Conservation (phyloP, 2,797 vertebrate genomes). For the Rhinoraja longicauda region DNA sequence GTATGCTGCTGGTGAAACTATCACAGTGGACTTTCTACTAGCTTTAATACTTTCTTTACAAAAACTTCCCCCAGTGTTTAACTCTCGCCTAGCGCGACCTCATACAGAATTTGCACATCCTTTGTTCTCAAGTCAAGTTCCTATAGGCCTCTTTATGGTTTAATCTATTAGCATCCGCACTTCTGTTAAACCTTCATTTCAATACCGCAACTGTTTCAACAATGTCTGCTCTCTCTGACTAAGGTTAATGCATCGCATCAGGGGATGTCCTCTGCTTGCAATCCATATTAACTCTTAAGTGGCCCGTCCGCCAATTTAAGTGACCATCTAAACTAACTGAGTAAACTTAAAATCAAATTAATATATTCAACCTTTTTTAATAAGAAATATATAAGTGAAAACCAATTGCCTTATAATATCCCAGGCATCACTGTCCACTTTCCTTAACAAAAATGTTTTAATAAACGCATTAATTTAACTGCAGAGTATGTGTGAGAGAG, state of each 20-base stretch:
- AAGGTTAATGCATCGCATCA: slow-evolving; percentile 19
- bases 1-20: not conserved
- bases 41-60: not conserved
- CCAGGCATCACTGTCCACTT: not conserved
- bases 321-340: not conserved
- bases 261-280: not conserved
- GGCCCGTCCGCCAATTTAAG: not conserved
- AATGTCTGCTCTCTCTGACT: slow-evolving; percentile 7
- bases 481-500: too few relatives aligned
- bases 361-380: not conserved
- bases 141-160: not conserved
- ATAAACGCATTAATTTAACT: not conserved
- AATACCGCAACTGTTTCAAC: not conserved
- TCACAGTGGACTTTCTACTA: not conserved
- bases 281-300: not conserved
- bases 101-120: not conserved
- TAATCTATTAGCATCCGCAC: not conserved
- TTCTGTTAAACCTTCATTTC: not conserved
- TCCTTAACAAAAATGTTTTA: not conserved
- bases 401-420: not conserved
- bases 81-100: not conserved
- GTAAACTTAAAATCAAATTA: not conserved
- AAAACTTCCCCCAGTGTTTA: not conserved
- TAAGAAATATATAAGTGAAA: not conserved
- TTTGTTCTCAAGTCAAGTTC: not conserved